Evolutionary conservation across 2,113 vertebrate genomes (phyloP).

Genomic region (Eonycteris spelaea): DNA sequence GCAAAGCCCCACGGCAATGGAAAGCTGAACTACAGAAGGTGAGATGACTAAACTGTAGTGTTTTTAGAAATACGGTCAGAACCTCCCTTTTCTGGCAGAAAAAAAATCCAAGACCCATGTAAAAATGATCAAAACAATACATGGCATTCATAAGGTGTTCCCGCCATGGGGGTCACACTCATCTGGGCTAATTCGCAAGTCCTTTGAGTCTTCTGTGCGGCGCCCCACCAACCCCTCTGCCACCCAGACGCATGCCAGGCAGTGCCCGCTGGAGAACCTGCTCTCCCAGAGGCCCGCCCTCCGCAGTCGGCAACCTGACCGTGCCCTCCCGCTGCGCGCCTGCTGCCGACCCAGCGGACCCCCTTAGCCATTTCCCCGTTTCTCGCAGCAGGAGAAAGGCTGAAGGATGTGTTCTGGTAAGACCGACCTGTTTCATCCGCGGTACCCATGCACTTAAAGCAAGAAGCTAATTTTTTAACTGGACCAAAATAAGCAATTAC

Average conservation of each 20-base stretch:
- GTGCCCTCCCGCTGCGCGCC: neutral
- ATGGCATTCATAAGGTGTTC: neutral
- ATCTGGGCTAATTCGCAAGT: neutral
- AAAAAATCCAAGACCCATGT: neutral
- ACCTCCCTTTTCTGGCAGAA: neutral
- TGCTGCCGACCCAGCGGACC: fast-evolving
- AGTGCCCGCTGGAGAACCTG: too few relatives aligned
- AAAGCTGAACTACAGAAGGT: neutral
- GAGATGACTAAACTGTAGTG: neutral
- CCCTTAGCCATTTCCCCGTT: too few relatives aligned
- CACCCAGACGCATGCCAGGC: neutral
- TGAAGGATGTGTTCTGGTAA: neutral
- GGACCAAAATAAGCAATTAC: neutral
- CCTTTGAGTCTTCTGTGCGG: neutral
- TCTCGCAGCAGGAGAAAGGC: neutral
- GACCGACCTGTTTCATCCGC: neutral
- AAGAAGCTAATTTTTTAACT: neutral
- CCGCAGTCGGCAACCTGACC: too few relatives aligned
- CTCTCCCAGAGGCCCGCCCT: too few relatives aligned
- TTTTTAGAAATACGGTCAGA: conserved; percentile 16
- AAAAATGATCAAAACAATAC: neutral
- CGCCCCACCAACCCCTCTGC: fast-evolving
- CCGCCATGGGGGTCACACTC: neutral
- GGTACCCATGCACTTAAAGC: neutral
- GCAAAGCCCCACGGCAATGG: neutral